Evolutionary conservation across 2,888 invertebrate genomes (phyloP), one percentile per base, ranked within the genome.

Genomic region (Syrphus vitripennis): DNA sequence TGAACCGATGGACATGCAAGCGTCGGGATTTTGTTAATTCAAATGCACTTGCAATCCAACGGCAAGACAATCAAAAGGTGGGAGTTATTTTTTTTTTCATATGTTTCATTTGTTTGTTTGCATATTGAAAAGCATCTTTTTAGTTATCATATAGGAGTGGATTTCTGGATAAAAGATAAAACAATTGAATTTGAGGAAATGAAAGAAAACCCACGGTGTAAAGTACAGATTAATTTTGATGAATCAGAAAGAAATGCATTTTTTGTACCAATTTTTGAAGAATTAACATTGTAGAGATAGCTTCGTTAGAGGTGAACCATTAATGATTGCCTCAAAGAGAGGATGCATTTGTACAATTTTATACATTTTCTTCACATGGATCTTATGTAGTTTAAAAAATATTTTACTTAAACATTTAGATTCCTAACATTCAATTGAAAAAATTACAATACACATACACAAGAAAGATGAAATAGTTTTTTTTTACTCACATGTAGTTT

Each of bases 1-100:
- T 79, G 79, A 83, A 29, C 37, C 19, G 34, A 45, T 55, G 79
- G 40, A 74, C 67, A 55, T 69, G 40, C 75, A 55, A 57, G 83
- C 79, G 40, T 74, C 37, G 53, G 67, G 55, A 70, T 83, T 83
- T 83, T 83, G 79, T 83, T 65, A 75, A 48, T 75, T 78, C 50
- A 26, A 67, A 34, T 74, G 65, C 16, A 67, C 21, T 55, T 70
- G 12, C 53, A 61, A 48, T 10, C 16, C 12, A 61, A 29, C 29
- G n/a, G 50, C 19, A 21, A 34, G 45, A 31, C 53, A 45, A 63
- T 31, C 34, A 48, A 16, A 45, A 16, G 61, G 72, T 61, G 50
- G 48, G 61, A 61, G 61, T 74, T 50, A 19, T 6, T 16, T 19
- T 55, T 12, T 24, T 57, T 57, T n/a, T 57, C 3, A 14, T 48